A percentile compares a stretch with the other conserved stretches of the same genome.
Conservation (phyloP, 2,888 invertebrate species). For the Lampropteryx suffumata region DNA sequence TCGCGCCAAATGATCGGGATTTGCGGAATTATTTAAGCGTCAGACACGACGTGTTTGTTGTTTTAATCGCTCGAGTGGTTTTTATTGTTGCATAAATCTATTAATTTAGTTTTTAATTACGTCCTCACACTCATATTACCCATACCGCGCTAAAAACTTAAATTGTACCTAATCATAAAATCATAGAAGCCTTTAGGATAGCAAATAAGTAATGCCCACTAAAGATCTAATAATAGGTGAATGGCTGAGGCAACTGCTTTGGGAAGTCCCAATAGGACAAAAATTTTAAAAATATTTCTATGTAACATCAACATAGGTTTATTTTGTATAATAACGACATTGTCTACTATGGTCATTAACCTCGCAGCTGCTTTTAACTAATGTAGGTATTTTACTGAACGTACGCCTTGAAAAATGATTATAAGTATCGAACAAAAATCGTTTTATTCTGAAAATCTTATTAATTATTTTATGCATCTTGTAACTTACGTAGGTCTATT, state of each 20-base stretch:
- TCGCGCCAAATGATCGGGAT: conserved; percentile 46
- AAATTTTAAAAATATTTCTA: neutral
- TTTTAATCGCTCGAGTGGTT: conserved; percentile 34
- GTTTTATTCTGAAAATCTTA: no score
- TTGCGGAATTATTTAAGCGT: conserved; percentile 40
- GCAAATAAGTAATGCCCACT: neutral
- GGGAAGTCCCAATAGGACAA: neutral
- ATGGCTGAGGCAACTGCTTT: neutral
- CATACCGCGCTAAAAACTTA: conserved; percentile 1
- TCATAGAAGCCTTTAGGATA: conserved; percentile 2
- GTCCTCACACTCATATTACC: neutral
- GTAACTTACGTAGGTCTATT: neutral
- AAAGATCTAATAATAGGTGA: neutral
- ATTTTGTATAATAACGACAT: no score
- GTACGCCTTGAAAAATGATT: no score
- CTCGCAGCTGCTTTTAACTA: no score
- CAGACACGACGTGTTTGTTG: conserved; percentile 32
- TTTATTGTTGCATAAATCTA: conserved; percentile 33
- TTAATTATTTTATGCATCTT: no score
- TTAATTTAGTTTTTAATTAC: conserved; percentile 26
- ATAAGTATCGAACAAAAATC: no score
- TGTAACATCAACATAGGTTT: no score
- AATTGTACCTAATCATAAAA: conserved; percentile 6
- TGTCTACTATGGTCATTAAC: no score
- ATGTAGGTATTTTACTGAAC: no score